Evolutionary conservation across 2,888 invertebrate genomes (phyloP).

Genomic region (Pseudoips prasinana): DNA sequence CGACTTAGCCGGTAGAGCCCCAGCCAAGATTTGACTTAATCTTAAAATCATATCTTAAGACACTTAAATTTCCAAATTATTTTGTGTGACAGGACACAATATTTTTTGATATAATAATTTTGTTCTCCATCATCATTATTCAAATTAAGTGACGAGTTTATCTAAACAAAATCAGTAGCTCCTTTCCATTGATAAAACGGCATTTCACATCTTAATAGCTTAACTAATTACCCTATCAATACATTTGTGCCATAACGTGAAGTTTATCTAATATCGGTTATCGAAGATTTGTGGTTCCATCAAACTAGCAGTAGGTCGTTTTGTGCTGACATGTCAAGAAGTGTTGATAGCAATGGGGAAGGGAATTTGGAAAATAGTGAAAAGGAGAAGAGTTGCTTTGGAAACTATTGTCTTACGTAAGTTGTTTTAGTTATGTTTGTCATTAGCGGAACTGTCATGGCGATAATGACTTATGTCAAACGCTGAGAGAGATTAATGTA

Average conservation of each 20-base stretch:
- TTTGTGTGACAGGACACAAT: too few relatives aligned
- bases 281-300: conserved; percentile 12
- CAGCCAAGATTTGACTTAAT: too few relatives aligned
- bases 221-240: conserved; percentile 19
- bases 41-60: too few relatives aligned
- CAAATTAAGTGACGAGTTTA: too few relatives aligned
- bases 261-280: conserved; percentile 10
- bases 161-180: background rate
- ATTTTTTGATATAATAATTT: too few relatives aligned
- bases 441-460: too few relatives aligned
- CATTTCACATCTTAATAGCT: conserved; percentile 14
- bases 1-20: too few relatives aligned
- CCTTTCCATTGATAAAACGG: background rate
- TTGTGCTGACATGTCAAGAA: conserved; percentile 5
- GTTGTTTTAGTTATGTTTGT: too few relatives aligned
- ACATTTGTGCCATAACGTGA: conserved; percentile 9
- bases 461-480: too few relatives aligned
- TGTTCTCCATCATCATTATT: too few relatives aligned
- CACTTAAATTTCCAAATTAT: too few relatives aligned
- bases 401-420: conserved; percentile 53
- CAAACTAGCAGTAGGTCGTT: conserved; percentile 8
- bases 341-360: conserved; percentile 30
- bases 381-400: conserved; percentile 35
- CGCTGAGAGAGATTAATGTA: too few relatives aligned
- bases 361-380: conserved; percentile 47